phyloP scores from a whole-genome alignment of 2,113 vertebrate genomes.

The Leucopsar rothschildi region DNA sequence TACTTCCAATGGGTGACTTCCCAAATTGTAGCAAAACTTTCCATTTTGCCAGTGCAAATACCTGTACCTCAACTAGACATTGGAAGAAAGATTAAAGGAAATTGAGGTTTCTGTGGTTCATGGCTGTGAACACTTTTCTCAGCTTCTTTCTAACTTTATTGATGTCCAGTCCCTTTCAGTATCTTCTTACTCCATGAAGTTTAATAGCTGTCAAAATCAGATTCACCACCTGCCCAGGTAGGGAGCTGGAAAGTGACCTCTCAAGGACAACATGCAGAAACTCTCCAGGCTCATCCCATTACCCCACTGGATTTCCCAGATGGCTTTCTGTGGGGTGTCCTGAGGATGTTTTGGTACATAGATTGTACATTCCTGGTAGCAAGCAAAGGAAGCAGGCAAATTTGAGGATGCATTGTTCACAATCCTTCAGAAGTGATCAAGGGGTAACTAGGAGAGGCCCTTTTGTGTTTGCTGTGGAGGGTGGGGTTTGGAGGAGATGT shows the following conservation, averaged over 20 bases:
- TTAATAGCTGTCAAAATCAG: neutral
- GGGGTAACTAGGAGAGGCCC: neutral
- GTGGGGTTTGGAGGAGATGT: neutral
- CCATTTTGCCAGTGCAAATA: neutral
- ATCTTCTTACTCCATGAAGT: neutral
- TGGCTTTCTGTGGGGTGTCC: neutral
- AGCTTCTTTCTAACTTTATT: neutral
- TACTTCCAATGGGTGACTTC: neutral
- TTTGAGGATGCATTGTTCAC: neutral
- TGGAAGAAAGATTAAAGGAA: neutral
- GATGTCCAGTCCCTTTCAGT: accelerated
- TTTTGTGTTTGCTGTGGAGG: neutral
- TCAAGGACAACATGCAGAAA: neutral
- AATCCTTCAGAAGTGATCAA: neutral
- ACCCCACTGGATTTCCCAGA: neutral
- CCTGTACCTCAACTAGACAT: neutral
- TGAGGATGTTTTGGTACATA: neutral
- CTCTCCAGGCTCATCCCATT: neutral
- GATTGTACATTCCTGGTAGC: neutral
- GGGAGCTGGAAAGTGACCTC: neutral
- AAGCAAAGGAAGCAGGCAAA: neutral
- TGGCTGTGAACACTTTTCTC: neutral
- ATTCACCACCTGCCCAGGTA: neutral
- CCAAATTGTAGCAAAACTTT: neutral
- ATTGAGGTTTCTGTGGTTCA: neutral